Conservation (phyloP, 2,113 vertebrate genomes). For the Podiceps cristatus region DNA sequence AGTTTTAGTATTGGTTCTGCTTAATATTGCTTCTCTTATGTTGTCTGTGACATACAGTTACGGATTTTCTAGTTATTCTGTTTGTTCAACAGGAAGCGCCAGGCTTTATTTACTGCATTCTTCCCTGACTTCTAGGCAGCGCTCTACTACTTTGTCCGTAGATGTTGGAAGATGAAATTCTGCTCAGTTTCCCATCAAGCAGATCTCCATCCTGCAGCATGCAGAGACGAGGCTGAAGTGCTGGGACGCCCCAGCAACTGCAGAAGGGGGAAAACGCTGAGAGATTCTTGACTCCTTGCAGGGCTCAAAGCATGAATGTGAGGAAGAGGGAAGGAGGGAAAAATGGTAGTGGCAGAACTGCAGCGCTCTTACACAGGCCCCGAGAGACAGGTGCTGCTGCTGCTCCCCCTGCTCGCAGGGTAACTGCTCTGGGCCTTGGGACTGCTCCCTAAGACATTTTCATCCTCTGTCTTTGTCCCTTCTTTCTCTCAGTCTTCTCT, state of each 20-base stretch:
- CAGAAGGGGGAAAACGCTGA: not conserved
- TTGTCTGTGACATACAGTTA: not conserved
- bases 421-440: not conserved
- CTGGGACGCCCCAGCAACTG: too few relatives aligned
- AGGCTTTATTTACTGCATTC: not conserved
- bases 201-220: not conserved
- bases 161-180: not conserved
- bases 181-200: not conserved
- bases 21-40: not conserved
- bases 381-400: not conserved
- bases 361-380: not conserved
- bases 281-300: not conserved
- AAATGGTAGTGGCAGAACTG: not conserved
- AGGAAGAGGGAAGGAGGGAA: not conserved
- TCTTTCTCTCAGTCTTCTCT: not conserved
- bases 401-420: not conserved
- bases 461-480: not conserved
- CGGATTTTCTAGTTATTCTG: not conserved
- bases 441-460: not conserved
- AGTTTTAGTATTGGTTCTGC: not conserved
- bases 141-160: rapidly evolving
- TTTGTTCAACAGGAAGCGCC: not conserved
- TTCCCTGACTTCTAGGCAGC: not conserved
- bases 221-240: not conserved
- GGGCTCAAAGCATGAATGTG: not conserved